Evolutionary conservation across 2,888 invertebrate species (phyloP).

Genomic region (Hypomecis punctinalis): DNA sequence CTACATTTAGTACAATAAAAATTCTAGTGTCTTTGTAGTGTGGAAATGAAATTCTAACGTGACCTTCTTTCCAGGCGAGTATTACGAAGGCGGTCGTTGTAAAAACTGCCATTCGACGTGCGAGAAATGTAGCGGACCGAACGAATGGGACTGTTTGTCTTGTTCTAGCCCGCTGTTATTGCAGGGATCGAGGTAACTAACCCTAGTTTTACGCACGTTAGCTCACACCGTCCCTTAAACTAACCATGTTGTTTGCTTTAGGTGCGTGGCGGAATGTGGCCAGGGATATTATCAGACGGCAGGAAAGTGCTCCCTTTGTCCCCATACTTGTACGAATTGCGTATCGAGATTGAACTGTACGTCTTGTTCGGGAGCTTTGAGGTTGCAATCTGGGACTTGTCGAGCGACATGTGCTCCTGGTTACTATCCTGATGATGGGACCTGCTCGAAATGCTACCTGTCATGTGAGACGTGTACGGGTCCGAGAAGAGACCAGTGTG

Average conservation of each 20-base stretch:
- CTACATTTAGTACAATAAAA: slow-evolving; percentile 10
- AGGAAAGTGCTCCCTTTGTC: slow-evolving; percentile 90
- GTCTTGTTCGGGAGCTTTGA: slow-evolving; percentile 89
- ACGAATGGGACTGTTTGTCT: slow-evolving; percentile 91
- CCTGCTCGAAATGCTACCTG: slow-evolving; percentile 92
- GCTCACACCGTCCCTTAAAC: slow-evolving; percentile 28
- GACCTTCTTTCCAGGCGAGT: slow-evolving; percentile 86
- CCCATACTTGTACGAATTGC: slow-evolving; percentile 91
- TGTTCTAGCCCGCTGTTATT: slow-evolving; percentile 90
- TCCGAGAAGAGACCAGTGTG: slow-evolving; percentile 93
- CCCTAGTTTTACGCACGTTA: slow-evolving; percentile 59
- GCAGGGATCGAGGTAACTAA: slow-evolving; percentile 85
- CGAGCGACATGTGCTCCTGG: slow-evolving; percentile 91
- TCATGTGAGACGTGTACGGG: slow-evolving; percentile 94
- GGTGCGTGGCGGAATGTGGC: slow-evolving; percentile 92
- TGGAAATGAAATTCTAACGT: slow-evolving; percentile 36
- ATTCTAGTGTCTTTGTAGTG: background rate
- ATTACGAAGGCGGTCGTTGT: slow-evolving; percentile 90
- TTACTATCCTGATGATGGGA: slow-evolving; percentile 94
- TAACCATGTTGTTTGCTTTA: slow-evolving; percentile 50
- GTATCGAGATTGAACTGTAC: slow-evolving; percentile 93
- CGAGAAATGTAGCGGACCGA: slow-evolving; percentile 92
- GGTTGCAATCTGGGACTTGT: slow-evolving; percentile 93
- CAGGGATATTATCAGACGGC: slow-evolving; percentile 91
- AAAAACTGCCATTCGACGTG: slow-evolving; percentile 93